Conservation (phyloP, 2,888 invertebrate genomes). For the Nudaria mundana region DNA sequence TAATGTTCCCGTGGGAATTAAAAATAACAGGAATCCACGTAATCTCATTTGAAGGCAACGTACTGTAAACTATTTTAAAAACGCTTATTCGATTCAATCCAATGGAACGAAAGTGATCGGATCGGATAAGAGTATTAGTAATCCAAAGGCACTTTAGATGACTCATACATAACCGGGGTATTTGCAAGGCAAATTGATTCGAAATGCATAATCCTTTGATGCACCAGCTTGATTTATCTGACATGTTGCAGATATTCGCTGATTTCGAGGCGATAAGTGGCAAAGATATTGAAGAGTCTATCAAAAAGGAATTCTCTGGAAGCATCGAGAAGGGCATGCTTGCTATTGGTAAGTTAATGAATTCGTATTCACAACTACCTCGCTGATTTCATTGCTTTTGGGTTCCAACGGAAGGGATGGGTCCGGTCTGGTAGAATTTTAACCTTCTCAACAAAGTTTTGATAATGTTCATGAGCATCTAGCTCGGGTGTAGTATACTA, state of each 20-base stretch:
- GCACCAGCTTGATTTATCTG: conserved; percentile 14
- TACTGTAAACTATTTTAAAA: too few relatives aligned
- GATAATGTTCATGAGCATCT: too few relatives aligned
- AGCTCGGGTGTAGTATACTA: too few relatives aligned
- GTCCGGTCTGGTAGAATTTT: too few relatives aligned
- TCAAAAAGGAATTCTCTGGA: conserved; percentile 94
- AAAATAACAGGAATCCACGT: too few relatives aligned
- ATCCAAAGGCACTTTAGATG: not conserved
- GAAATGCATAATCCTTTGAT: conserved; percentile 19
- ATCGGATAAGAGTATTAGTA: too few relatives aligned
- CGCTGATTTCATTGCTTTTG: not conserved
- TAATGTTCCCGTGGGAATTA: too few relatives aligned
- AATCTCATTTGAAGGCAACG: too few relatives aligned
- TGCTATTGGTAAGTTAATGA: conserved; percentile 86
- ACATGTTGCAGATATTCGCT: conserved; percentile 84
- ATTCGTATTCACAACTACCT: not conserved
- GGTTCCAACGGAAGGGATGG: too few relatives aligned
- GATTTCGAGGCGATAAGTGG: conserved; percentile 92
- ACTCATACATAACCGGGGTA: not conserved
- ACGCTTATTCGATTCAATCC: too few relatives aligned
- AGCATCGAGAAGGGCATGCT: conserved; percentile 92
- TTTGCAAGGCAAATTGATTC: conserved; percentile 10
- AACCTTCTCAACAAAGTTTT: too few relatives aligned
- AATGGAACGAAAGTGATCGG: too few relatives aligned
- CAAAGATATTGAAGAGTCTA: conserved; percentile 91